Percentiles rank a stretch among this genome's conserved stretches.
Evolutionary conservation across 92 coral and sea anemone genomes (phyloP).

Genomic region (Palythoa heliodiscus): DNA sequence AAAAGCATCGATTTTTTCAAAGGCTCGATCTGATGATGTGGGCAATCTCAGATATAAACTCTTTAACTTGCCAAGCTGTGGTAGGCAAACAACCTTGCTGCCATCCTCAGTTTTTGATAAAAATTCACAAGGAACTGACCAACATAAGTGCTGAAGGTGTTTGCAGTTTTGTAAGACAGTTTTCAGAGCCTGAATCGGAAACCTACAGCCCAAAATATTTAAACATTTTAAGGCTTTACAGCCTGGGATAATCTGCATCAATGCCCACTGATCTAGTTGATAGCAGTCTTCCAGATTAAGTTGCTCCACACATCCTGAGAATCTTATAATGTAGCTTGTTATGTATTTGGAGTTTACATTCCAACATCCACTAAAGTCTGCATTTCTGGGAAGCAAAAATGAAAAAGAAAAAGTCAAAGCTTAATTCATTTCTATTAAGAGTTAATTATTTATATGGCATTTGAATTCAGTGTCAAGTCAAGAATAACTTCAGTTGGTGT

Average conservation of each 20-base stretch:
- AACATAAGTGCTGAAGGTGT: slow-evolving; percentile 6
- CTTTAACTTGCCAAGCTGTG: slow-evolving; percentile 12
- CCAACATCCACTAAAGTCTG: slow-evolving; percentile 26
- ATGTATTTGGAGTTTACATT: slow-evolving; percentile 3
- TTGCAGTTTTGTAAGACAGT: slow-evolving; percentile 33
- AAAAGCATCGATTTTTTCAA: slow-evolving; percentile 8
- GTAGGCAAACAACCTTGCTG: not conserved
- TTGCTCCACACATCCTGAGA: slow-evolving; percentile 9
- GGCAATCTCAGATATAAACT: slow-evolving; percentile 17
- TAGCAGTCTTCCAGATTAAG: slow-evolving; percentile 29
- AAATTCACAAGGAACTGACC: slow-evolving; percentile 27
- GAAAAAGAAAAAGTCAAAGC: not conserved
- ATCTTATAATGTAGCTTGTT: not conserved
- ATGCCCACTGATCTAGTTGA: slow-evolving; percentile 34
- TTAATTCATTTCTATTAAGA: not conserved
- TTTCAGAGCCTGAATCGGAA: slow-evolving; percentile 9
- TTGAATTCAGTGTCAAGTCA: too few relatives aligned
- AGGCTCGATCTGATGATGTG: not conserved
- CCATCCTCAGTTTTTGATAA: not conserved
- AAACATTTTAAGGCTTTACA: slow-evolving; percentile 12
- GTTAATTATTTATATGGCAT: too few relatives aligned
- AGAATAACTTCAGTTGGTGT: too few relatives aligned
- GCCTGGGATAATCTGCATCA: slow-evolving; percentile 10
- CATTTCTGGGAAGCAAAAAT: not conserved
- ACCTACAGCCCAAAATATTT: slow-evolving; percentile 18